Base-by-base conservation (phyloP, 2,888 invertebrate species). In the Molanna angustata region DNA sequence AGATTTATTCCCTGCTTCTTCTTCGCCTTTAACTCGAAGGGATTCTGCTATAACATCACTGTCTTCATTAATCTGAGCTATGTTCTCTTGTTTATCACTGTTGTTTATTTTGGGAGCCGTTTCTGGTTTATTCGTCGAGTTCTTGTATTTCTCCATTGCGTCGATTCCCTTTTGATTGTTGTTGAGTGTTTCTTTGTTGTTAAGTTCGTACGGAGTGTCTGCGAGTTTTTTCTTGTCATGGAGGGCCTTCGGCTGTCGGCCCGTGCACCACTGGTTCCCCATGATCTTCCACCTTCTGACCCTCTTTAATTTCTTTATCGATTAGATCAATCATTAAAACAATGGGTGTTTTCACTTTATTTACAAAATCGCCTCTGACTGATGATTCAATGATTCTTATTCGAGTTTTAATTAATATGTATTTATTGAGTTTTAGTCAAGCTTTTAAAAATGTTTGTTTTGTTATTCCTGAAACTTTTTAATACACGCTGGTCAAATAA, bases 251-350 rank as follows among this genome's bases (percentile, higher is more conserved):
- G 52, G 49, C 48, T 39, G 45, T 32, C 52, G 49, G 21, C 54
- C 56, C 16, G 52, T 51, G 31, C 59, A 59, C 56, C 59, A 59
- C 22, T 56, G 54, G 52, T 59, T 59, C 9, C 59, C 59, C 58
- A 58, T 56, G 18, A 33, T 43, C n/a, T n/a, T n/a, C n/a, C n/a
- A n/a, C 45, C 45, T 50, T 14, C 50, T 45, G n/a, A n/a, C n/a
- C n/a, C n/a, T n/a, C n/a, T n/a, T n/a, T n/a, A n/a, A n/a, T n/a
- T n/a, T n/a, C n/a, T n/a, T n/a, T n/a, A n/a, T n/a, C n/a, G n/a
- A n/a, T n/a, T n/a, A n/a, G n/a, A n/a, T n/a, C n/a, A n/a, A n/a
- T n/a, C n/a, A n/a, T n/a, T n/a, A n/a, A n/a, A 27, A 27, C 27
- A 27, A 27, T 9, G 9, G 9, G 27, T 27, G 27, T 7, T 7